A percentile compares a stretch with the other conserved stretches of the same genome.
Evolutionary conservation across 1,140 invertebrate species (phyloP).

Genomic region (Contarinia nasturtii): DNA sequence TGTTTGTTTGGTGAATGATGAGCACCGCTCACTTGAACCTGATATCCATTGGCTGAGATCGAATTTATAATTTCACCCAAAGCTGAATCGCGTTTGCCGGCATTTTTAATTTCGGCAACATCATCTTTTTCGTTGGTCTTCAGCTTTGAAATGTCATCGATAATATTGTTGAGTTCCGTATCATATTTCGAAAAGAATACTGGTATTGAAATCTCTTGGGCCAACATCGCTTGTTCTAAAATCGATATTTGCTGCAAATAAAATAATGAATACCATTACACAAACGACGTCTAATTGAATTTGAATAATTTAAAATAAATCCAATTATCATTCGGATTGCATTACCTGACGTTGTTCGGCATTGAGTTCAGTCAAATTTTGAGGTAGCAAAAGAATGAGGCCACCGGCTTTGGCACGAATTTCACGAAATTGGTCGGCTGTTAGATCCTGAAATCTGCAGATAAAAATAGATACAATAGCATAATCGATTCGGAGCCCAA

Average conservation of each 20-base stretch:
- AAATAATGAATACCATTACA: constrained; percentile 4
- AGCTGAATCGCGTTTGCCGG: constrained; percentile 36
- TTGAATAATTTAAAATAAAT: neutral
- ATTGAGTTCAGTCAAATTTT: constrained; percentile 43
- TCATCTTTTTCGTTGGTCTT: constrained; percentile 24
- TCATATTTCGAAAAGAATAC: constrained; percentile 76
- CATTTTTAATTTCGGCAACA: constrained; percentile 22
- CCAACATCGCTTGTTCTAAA: constrained; percentile 65
- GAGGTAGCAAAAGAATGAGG: constrained; percentile 63
- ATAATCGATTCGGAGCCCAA: neutral
- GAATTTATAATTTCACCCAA: constrained; percentile 62
- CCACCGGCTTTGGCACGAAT: constrained; percentile 67
- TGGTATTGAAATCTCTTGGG: constrained; percentile 63
- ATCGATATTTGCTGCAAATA: constrained; percentile 47
- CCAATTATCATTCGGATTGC: no score
- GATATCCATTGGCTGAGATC: constrained; percentile 83
- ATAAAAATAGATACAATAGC: neutral
- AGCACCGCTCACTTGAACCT: constrained; percentile 34
- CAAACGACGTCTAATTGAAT: neutral
- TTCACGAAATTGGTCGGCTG: constrained; percentile 52
- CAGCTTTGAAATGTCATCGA: constrained; percentile 48
- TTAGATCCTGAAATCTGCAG: constrained; percentile 49
- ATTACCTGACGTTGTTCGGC: constrained; percentile 45
- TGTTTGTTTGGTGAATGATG: constrained; percentile 47
- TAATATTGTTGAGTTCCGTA: constrained; percentile 49